These are phyloP conservation scores for Stigmatopora nigra DNA, from an alignment of 2,113 vertebrate genomes.

Conservation along the genomic window DNA sequence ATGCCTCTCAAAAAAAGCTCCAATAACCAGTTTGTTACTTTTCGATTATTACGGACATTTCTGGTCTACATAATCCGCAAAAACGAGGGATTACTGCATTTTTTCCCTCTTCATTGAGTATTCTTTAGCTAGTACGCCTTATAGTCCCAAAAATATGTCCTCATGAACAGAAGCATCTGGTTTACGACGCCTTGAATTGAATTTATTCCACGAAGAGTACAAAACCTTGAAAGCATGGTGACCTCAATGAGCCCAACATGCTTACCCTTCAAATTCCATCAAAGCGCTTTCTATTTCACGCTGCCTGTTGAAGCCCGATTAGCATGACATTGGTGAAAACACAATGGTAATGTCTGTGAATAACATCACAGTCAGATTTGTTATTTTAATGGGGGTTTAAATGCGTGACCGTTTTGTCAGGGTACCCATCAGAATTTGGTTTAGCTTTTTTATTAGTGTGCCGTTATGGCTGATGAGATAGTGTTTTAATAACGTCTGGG, in stretches of 20 bases:
- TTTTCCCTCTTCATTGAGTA: too few species aligned
- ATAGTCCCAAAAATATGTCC: too few species aligned
- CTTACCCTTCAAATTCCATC: not conserved
- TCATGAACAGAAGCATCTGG: not conserved
- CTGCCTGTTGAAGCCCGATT: not conserved
- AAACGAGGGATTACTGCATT: too few species aligned
- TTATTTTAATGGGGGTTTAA: slow-evolving; percentile 1
- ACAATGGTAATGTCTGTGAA: slow-evolving; percentile 1
- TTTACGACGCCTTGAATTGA: not conserved
- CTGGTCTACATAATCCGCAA: too few species aligned
- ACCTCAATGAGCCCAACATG: not conserved
- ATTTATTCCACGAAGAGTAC: not conserved
- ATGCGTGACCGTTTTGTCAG: not conserved
- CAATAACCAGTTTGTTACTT: too few species aligned
- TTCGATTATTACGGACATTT: too few species aligned
- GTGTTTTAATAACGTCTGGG: not conserved
- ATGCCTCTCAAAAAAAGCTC: too few species aligned
- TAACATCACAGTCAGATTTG: slow-evolving; percentile 1
- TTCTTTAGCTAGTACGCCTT: too few species aligned
- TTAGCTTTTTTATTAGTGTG: not conserved
- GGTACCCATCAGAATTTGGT: not conserved
- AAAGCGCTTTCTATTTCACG: slow-evolving; percentile 2
- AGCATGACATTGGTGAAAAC: slow-evolving; percentile 1
- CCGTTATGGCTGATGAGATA: not conserved
- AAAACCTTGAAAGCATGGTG: not conserved